Evolutionary conservation across 2,888 invertebrate species (phyloP).

Genomic region (Drosophila neutralis): DNA sequence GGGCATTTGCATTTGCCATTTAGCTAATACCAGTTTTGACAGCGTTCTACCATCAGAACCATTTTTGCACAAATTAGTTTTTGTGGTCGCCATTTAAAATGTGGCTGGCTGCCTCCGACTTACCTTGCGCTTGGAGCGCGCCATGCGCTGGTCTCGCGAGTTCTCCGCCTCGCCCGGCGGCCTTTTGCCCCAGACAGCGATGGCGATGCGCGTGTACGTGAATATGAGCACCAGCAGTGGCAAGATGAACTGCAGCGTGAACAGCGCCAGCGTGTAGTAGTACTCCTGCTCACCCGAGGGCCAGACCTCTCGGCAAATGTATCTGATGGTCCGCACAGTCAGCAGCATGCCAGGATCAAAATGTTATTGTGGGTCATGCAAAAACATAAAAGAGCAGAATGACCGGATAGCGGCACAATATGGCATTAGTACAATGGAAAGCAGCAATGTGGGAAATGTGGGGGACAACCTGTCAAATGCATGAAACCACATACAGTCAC

Average conservation of each 20-base stretch:
- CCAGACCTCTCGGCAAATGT: slow-evolving; percentile 91
- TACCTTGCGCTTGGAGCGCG: slow-evolving; percentile 95
- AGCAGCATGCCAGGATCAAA: slow-evolving; percentile 2
- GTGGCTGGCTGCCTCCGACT: slow-evolving; percentile 47
- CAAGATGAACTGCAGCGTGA: slow-evolving; percentile 93
- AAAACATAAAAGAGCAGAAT: slow-evolving; percentile 15
- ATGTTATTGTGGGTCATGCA: slow-evolving; percentile 20
- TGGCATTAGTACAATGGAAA: slow-evolving; percentile 29
- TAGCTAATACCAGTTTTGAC: slow-evolving; percentile 31
- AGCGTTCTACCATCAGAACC: slow-evolving; percentile 21
- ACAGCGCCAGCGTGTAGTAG: slow-evolving; percentile 91
- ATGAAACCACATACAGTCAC: slow-evolving; percentile 23
- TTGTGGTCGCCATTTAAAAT: slow-evolving; percentile 65
- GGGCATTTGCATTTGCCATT: slow-evolving; percentile 48
- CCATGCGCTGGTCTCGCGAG: slow-evolving; percentile 92
- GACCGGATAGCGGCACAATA: slow-evolving; percentile 27
- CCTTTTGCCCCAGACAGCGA: slow-evolving; percentile 94
- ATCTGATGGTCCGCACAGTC: slow-evolving; percentile 84
- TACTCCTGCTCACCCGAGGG: slow-evolving; percentile 87
- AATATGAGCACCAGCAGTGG: slow-evolving; percentile 92
- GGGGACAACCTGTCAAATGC: slow-evolving; percentile 40
- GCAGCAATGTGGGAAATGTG: background rate
- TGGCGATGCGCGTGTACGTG: slow-evolving; percentile 94
- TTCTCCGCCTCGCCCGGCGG: slow-evolving; percentile 95
- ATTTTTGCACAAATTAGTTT: slow-evolving; percentile 69